Percentiles rank a stretch among this genome's conserved stretches.
Conservation (phyloP, 2,888 invertebrate species). For the Scaptomyza polygonia region DNA sequence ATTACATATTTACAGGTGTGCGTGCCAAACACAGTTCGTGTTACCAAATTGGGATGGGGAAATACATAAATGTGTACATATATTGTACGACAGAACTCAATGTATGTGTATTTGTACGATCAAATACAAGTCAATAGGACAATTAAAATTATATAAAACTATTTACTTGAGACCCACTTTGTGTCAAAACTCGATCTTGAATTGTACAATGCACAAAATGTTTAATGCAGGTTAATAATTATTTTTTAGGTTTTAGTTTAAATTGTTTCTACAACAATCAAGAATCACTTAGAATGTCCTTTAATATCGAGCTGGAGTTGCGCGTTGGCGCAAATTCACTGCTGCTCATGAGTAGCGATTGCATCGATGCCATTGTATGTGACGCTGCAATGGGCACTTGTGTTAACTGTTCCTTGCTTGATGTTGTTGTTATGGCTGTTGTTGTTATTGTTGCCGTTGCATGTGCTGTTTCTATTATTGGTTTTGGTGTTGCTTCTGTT, state of each 20-base stretch:
- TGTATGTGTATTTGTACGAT: background rate
- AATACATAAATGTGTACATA: background rate
- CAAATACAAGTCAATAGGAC: conserved; percentile 20
- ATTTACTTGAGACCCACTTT: conserved; percentile 8
- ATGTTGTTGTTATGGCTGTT: conserved; percentile 9
- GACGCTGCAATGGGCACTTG: conserved; percentile 8
- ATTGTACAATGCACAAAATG: conserved; percentile 52
- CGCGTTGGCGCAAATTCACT: conserved; percentile 82
- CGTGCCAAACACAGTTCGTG: conserved; percentile 8
- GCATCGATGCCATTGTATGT: conserved; percentile 57
- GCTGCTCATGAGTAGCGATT: conserved; percentile 80
- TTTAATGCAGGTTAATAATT: too few relatives aligned
- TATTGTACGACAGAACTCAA: conserved; percentile 2
- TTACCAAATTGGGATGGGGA: conserved; percentile 19
- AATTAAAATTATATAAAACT: conserved; percentile 27
- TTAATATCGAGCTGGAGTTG: conserved; percentile 84
- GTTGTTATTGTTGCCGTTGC: background rate
- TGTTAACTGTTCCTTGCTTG: conserved; percentile 1
- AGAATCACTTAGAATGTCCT: conserved; percentile 84
- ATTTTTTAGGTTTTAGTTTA: background rate
- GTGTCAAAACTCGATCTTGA: conserved; percentile 2
- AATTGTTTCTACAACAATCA: conserved; percentile 79
- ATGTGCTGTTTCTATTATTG: too few relatives aligned
- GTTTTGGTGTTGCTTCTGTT: background rate
- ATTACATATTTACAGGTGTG: conserved; percentile 67